phyloP scores from a whole-genome alignment of 2,113 vertebrate genomes.

The Gymnocephalus cernua region DNA sequence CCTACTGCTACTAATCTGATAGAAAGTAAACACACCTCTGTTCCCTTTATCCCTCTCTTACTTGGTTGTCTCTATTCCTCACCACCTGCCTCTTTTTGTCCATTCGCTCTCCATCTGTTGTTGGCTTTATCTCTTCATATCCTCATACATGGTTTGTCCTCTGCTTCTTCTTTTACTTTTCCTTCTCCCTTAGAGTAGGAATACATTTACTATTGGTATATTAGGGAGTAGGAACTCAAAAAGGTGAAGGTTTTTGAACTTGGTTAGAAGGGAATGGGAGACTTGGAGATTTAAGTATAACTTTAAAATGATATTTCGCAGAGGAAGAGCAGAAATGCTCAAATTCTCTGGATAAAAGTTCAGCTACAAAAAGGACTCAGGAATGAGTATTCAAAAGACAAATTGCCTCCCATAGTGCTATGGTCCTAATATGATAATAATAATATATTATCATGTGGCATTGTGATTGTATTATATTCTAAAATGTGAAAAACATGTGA shows the following conservation, averaged over 20 bases:
- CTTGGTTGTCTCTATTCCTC: constrained; percentile 5
- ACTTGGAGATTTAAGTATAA: not conserved
- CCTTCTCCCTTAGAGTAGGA: not conserved
- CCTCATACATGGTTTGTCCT: not conserved
- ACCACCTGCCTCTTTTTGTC: constrained; percentile 5
- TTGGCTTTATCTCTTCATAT: constrained; percentile 14
- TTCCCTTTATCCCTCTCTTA: constrained; percentile 21
- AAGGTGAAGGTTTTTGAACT: not conserved
- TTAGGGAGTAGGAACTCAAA: not conserved
- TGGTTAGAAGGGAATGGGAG: not conserved
- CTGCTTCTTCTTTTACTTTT: constrained; percentile 11
- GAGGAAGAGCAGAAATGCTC: not conserved
- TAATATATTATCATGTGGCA: not conserved
- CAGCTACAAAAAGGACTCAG: not conserved
- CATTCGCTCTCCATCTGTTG: not conserved
- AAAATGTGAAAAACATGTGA: not conserved
- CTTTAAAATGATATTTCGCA: not conserved
- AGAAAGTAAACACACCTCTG: constrained; percentile 21
- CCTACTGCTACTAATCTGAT: constrained; percentile 29
- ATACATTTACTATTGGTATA: not conserved
- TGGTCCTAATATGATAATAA: not conserved
- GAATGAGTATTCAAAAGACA: not conserved
- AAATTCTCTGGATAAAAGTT: not conserved
- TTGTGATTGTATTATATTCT: not conserved
- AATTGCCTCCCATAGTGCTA: not conserved